These are phyloP conservation scores for Brenthis ino DNA, from an alignment of 2,888 invertebrate genomes.

Conservation along the genomic window DNA sequence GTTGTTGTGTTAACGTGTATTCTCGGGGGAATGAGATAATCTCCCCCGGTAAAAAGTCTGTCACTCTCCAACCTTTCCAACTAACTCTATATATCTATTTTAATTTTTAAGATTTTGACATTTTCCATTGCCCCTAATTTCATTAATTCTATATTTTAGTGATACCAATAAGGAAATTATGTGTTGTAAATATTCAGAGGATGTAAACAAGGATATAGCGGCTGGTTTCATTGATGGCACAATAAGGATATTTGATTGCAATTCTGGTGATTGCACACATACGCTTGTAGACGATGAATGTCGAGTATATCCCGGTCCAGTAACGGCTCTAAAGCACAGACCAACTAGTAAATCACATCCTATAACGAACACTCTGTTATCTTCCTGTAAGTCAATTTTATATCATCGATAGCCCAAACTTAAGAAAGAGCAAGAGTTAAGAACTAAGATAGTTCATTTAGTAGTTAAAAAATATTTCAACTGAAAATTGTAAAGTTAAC, in stretches of 20 bases:
- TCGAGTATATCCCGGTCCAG: slow-evolving; percentile 77
- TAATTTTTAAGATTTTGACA: not conserved
- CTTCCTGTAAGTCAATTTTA: slow-evolving; percentile 78
- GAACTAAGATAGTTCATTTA: too few species aligned
- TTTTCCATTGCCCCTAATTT: not conserved
- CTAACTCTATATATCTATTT: too few species aligned
- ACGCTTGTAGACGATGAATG: slow-evolving; percentile 81
- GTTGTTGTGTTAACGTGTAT: too few species aligned
- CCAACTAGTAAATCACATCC: slow-evolving; percentile 83
- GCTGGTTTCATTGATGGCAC: slow-evolving; percentile 84
- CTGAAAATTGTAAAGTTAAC: too few species aligned
- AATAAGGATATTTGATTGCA: slow-evolving; percentile 79
- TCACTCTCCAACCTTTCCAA: too few species aligned
- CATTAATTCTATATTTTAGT: slow-evolving; percentile 53
- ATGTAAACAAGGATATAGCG: slow-evolving; percentile 81
- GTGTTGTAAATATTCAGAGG: slow-evolving; percentile 84
- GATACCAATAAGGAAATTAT: slow-evolving; percentile 79
- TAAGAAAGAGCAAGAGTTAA: too few species aligned
- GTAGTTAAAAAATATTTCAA: too few species aligned
- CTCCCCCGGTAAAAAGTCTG: too few species aligned
- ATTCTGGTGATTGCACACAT: slow-evolving; percentile 70
- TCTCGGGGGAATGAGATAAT: too few species aligned
- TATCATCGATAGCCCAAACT: too few species aligned
- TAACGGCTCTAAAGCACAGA: slow-evolving; percentile 84
- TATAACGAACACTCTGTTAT: slow-evolving; percentile 80